A percentile compares a stretch with the other conserved stretches of the same genome.
phyloP scores from a whole-genome alignment of 2,113 vertebrate genomes.

The Taurulus bubalis region DNA sequence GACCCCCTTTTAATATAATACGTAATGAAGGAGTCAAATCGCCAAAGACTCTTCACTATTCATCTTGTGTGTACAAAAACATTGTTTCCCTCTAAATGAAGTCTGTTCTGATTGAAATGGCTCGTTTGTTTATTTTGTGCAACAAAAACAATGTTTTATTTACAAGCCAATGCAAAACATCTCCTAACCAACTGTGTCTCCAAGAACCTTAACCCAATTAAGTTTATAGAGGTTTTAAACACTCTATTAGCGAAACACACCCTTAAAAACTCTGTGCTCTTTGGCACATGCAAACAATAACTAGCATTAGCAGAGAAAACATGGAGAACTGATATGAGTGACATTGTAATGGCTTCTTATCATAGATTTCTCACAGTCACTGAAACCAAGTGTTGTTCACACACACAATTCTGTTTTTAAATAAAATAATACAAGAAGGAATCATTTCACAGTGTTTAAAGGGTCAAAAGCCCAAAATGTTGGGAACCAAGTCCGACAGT shows the following conservation, averaged over 20 bases:
- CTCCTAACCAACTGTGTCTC: not conserved
- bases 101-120: no score
- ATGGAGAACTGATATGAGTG: not conserved
- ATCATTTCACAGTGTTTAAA: not conserved
- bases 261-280: not conserved
- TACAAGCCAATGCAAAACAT: not conserved
- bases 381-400: not conserved
- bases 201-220: not conserved
- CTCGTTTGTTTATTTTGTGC: not conserved
- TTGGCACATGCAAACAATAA: conserved; percentile 7
- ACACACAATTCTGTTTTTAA: not conserved
- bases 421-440: not conserved
- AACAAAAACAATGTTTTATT: not conserved
- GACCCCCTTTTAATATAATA: not conserved
- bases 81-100: no score
- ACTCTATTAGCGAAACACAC: not conserved
- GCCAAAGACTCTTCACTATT: no score
- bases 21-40: not conserved
- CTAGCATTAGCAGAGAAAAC: not conserved
- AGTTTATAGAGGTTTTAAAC: not conserved
- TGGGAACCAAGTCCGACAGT: not conserved
- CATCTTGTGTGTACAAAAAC: no score
- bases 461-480: not conserved
- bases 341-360: conserved; percentile 32
- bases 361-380: conserved; percentile 24